phyloP scores from a whole-genome alignment of 2,113 vertebrate genomes.

The Embiotoca jacksoni region DNA sequence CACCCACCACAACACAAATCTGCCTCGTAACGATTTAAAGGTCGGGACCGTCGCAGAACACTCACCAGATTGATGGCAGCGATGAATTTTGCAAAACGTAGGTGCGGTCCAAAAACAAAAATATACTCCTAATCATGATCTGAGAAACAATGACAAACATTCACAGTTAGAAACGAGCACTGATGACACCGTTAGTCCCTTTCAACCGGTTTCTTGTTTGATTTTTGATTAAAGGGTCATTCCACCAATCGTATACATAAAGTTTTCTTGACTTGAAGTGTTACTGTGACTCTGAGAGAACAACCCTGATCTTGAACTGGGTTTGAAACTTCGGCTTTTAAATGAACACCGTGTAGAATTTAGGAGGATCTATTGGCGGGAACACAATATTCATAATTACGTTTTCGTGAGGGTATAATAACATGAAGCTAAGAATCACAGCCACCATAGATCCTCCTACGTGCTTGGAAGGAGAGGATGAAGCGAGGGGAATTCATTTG shows the following conservation, averaged over 20 bases:
- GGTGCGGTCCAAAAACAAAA: conserved; percentile 99
- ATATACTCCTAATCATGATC: conserved; percentile 99
- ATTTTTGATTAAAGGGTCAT: background rate
- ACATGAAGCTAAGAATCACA: too few relatives aligned
- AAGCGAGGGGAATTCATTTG: too few relatives aligned
- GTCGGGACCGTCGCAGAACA: background rate
- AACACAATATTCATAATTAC: too few relatives aligned
- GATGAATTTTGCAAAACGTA: conserved; percentile 99
- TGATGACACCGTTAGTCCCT: background rate
- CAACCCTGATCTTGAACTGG: background rate
- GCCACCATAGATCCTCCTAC: too few relatives aligned
- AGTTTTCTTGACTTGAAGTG: too few relatives aligned
- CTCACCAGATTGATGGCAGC: conserved; percentile 99
- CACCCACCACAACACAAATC: background rate
- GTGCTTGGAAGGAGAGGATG: too few relatives aligned
- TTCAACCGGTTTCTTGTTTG: background rate
- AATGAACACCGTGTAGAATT: too few relatives aligned
- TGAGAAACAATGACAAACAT: conserved; percentile 72
- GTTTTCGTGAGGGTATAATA: too few relatives aligned
- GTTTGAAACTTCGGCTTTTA: background rate
- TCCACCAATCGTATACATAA: too few relatives aligned
- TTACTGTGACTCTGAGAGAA: too few relatives aligned
- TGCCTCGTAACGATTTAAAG: background rate
- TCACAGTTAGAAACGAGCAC: conserved; percentile 12
- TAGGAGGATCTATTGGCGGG: too few relatives aligned